Conservation (phyloP, 2,797 vertebrate genomes). For the Crenichthys baileyi region DNA sequence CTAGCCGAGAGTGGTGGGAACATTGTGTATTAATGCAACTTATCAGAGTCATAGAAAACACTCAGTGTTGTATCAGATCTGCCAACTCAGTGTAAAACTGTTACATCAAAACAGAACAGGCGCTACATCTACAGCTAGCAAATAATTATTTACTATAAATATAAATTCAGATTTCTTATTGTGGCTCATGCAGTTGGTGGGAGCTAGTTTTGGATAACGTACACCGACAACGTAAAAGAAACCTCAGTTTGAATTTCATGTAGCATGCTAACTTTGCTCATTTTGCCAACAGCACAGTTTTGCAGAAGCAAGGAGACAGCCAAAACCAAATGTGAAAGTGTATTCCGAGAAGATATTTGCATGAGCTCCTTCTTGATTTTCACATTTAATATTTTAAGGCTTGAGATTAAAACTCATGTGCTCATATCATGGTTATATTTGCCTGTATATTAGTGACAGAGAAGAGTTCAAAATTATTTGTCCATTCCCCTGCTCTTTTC, state of each 20-base stretch:
- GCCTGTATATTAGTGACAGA: background rate
- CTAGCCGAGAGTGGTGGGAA: background rate
- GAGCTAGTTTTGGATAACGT: background rate
- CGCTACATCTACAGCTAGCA: background rate
- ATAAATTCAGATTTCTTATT: background rate
- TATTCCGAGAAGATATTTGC: background rate
- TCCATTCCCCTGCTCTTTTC: background rate
- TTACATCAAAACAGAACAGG: background rate
- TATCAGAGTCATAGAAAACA: background rate
- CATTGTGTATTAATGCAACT: background rate
- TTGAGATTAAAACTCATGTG: background rate
- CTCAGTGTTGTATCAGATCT: background rate
- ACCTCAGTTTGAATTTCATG: background rate
- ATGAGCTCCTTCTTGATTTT: background rate
- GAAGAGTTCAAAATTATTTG: background rate
- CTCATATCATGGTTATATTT: background rate
- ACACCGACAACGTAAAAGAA: background rate
- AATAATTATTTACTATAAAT: background rate
- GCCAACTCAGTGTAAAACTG: background rate
- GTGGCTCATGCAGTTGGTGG: background rate
- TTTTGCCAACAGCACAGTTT: background rate
- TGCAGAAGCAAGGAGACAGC: background rate
- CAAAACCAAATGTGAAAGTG: background rate
- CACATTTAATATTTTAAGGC: background rate
- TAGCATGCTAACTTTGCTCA: background rate